A percentile compares a stretch with the other conserved stretches of the same genome.
Evolutionary conservation across 1,140 invertebrate genomes (phyloP).

Genomic region (Rhopalosiphum maidis): DNA sequence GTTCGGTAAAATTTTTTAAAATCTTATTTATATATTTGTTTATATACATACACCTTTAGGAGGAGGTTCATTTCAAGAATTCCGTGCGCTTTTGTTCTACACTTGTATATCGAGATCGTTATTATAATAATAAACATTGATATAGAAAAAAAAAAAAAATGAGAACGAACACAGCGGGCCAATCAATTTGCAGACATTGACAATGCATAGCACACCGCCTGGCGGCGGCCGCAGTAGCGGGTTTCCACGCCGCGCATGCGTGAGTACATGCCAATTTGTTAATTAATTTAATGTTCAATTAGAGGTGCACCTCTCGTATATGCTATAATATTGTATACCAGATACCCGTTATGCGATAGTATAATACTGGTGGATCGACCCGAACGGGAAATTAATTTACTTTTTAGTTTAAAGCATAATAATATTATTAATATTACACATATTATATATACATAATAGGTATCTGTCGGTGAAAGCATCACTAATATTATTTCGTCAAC

Average conservation of each 20-base stretch:
- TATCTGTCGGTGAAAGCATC: slow-evolving; percentile 29
- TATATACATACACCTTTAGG: too few species aligned
- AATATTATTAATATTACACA: not conserved
- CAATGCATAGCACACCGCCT: not conserved
- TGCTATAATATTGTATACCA: not conserved
- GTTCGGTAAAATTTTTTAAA: not conserved
- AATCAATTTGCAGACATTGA: slow-evolving; percentile 4
- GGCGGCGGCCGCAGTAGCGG: not conserved
- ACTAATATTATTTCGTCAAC: slow-evolving; percentile 2
- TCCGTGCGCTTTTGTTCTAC: not conserved
- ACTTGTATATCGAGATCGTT: not conserved
- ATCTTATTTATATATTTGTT: too few species aligned
- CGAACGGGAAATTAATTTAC: slow-evolving; percentile 31
- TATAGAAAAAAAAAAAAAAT: too few species aligned
- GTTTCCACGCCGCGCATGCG: not conserved
- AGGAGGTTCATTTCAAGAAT: not conserved
- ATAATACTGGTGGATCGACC: not conserved
- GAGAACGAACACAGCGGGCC: not conserved
- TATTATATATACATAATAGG: not conserved
- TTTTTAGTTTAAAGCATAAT: slow-evolving; percentile 22
- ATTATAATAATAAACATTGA: not conserved
- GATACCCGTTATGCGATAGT: not conserved
- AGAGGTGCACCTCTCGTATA: not conserved
- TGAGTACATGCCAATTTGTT: not conserved
- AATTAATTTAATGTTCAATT: slow-evolving; percentile 38